Conservation (phyloP, 2,113 vertebrate genomes). For the Tetrax tetrax region DNA sequence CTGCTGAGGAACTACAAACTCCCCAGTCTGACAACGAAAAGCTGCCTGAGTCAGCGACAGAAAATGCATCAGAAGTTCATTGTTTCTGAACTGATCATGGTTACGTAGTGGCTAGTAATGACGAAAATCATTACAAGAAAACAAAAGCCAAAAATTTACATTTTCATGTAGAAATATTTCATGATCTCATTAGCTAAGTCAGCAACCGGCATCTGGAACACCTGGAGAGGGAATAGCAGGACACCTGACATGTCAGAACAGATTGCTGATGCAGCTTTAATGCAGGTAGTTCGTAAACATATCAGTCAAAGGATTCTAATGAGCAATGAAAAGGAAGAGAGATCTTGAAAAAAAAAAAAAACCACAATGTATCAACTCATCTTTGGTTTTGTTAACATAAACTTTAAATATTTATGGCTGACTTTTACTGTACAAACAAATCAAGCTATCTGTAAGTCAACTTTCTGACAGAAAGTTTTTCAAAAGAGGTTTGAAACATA, state of each 20-base stretch:
- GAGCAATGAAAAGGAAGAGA: neutral
- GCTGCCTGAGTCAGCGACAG: neutral
- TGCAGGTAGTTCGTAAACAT: neutral
- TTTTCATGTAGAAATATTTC: neutral
- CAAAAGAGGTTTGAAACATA: neutral
- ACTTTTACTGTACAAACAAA: neutral
- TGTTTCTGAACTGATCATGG: neutral
- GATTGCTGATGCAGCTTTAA: neutral
- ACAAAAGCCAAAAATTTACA: neutral
- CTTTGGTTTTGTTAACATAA: neutral
- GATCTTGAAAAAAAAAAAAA: neutral
- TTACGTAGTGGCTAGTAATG: neutral
- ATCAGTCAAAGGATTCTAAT: neutral
- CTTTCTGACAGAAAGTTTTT: neutral
- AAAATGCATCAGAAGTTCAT: neutral
- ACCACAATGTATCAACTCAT: neutral
- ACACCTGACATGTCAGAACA: neutral
- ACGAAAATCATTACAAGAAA: neutral
- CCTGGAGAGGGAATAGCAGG: no score
- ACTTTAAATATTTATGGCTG: neutral
- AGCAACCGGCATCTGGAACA: neutral
- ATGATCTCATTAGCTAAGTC: neutral
- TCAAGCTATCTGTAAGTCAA: neutral
- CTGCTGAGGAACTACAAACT: neutral
- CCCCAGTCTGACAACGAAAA: neutral